These are phyloP conservation scores for Plebejus anna DNA, from an alignment of 2,888 invertebrate species.

Conservation along the genomic window DNA sequence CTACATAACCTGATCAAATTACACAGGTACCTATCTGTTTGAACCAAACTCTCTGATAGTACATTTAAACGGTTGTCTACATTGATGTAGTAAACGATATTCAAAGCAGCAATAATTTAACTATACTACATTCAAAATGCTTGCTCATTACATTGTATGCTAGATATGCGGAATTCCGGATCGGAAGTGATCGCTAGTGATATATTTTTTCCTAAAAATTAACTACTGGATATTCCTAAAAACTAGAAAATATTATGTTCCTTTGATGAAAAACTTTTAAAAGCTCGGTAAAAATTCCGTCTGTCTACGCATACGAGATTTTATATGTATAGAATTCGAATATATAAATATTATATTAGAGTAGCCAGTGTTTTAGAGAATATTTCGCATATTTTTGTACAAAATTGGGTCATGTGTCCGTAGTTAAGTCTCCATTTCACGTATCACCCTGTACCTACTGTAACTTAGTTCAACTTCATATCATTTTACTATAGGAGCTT, in stretches of 20 bases:
- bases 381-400: slow-evolving; percentile 69
- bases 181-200: slow-evolving; percentile 8
- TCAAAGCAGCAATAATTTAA: slow-evolving; percentile 43
- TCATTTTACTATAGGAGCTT: slow-evolving; percentile 69
- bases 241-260: slow-evolving; percentile 2
- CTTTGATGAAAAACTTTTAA: slow-evolving; percentile 16
- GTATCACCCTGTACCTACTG: slow-evolving; percentile 58
- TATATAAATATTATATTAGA: slow-evolving; percentile 41
- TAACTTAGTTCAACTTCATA: slow-evolving; percentile 56
- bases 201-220: slow-evolving; percentile 19
- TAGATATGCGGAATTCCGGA: slow-evolving; percentile 37
- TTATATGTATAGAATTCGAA: slow-evolving; percentile 42
- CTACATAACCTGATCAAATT: background rate
- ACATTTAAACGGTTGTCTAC: background rate
- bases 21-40: background rate
- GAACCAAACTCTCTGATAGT: background rate
- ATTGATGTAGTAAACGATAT: background rate
- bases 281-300: slow-evolving; percentile 33
- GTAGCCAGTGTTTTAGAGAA: slow-evolving; percentile 53
- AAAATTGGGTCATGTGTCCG: slow-evolving; percentile 50
- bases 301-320: slow-evolving; percentile 42
- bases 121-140: slow-evolving; percentile 41
- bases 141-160: slow-evolving; percentile 44
- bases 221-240: slow-evolving; percentile 7
- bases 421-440: slow-evolving; percentile 47